Evolutionary conservation across 2,888 invertebrate species (phyloP), one percentile per base, ranked within the genome.

Genomic region (Cantharis nigra): DNA sequence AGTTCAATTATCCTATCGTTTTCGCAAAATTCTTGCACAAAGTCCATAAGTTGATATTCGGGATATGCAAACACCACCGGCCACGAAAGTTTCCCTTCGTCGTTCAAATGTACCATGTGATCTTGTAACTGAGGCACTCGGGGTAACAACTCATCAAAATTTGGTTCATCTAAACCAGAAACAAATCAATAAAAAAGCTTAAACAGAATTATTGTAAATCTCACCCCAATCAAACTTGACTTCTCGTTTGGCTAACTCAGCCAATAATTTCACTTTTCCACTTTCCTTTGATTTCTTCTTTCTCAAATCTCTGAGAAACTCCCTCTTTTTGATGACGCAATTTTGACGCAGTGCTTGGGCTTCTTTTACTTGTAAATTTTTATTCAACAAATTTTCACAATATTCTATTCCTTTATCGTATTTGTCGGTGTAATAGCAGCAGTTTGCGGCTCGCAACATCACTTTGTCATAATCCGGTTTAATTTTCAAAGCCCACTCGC

Each of bases 31-130:
- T 92, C 91, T 86, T 95, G 93, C 63, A 98, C 91, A 83, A 97
- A 96, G 88, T 99, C 98, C 70, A 96, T 95, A 83, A 95, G 93
- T 77, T 93, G 90, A 85, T 94, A 94, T 88, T 98, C 97, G 0
- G 98, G 98, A 88, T 98, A 98, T 11, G 96, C 89, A 81, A 98
- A 92, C 16, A 96, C 90, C 0, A 97, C 94, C 0, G 98, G 98
- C 98, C 98, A 98, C 71, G 93, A 89, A 11, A 98, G 88, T 64
- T 88, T 87, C 11, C 89, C 89, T 0, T 92, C 88, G 83, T 91
- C 89, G 79, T 91, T 91, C 11, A 95, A 83, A 83, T 91, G 90
- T 0, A 96, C 95, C 71, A 92, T 90, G 77, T 90, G 89, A 74
- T 93, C 91, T 65, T 91, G 91, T 5, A 93, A 90, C 49, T 94